These are phyloP conservation scores for Cirrhinus mrigala DNA, from an alignment of 2,797 vertebrate genomes.

Conservation along the genomic window DNA sequence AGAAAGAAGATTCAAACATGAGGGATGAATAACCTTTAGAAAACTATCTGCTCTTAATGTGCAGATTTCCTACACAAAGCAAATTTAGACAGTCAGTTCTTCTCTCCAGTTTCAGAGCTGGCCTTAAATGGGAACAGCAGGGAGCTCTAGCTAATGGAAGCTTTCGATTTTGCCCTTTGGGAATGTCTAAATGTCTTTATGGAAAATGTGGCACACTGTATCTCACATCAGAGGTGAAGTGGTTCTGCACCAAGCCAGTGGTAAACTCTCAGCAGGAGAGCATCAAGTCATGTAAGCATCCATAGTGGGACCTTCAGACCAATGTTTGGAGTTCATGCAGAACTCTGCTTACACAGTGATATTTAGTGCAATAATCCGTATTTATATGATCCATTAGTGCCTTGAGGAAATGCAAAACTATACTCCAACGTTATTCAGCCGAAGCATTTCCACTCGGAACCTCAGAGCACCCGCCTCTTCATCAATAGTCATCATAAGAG, in stretches of 20 bases:
- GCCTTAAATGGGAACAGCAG: conserved; percentile 46
- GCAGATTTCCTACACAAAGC: conserved; percentile 36
- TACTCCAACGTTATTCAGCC: background rate
- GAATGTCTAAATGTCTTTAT: conserved; percentile 41
- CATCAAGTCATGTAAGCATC: background rate
- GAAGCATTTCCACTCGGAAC: background rate
- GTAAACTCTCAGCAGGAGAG: conserved; percentile 13
- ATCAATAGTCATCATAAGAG: conserved; percentile 25
- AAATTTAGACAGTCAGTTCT: conserved; percentile 26
- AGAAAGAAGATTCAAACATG: conserved; percentile 33
- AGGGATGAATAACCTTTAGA: conserved; percentile 42
- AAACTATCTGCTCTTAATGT: conserved; percentile 38
- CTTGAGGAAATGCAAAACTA: conserved; percentile 3
- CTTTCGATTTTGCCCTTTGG: conserved; percentile 43
- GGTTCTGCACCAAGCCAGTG: background rate
- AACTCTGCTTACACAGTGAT: conserved; percentile 21
- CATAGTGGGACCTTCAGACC: conserved; percentile 2
- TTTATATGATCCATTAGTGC: background rate
- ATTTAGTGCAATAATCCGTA: conserved; percentile 24
- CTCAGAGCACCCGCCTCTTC: background rate
- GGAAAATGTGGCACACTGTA: conserved; percentile 30
- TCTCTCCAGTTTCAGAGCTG: conserved; percentile 20
- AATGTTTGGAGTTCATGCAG: conserved; percentile 22
- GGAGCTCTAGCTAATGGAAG: conserved; percentile 41
- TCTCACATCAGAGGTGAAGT: conserved; percentile 35